Conservation (phyloP, 2,888 invertebrate genomes). For the Nebria salina region DNA sequence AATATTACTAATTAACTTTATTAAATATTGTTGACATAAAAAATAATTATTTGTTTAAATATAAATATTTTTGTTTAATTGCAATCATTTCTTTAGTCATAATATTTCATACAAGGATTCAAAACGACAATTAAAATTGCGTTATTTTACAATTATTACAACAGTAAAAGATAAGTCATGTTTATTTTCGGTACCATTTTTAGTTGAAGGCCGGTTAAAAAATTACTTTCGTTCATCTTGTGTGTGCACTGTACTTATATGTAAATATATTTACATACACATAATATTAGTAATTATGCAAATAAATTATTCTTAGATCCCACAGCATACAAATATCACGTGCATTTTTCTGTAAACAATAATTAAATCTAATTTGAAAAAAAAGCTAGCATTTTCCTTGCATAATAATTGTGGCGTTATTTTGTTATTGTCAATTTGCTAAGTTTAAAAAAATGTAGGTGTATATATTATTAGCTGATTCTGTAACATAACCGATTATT, state of each 20-base stretch:
- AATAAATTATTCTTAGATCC: background rate
- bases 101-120: background rate
- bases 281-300: background rate
- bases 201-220: conserved; percentile 24
- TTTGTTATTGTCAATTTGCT: background rate
- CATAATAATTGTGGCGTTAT: background rate
- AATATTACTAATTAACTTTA: too few relatives aligned
- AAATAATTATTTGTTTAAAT: too few relatives aligned
- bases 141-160: background rate
- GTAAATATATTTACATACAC: background rate
- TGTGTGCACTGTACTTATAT: background rate
- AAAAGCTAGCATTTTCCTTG: background rate
- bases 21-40: too few relatives aligned
- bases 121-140: background rate
- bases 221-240: conserved; percentile 2
- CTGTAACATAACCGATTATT: background rate
- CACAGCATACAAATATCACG: background rate
- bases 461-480: background rate
- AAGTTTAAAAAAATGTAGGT: background rate
- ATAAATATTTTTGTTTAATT: too few relatives aligned
- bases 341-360: background rate
- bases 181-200: conserved; percentile 10
- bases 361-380: background rate
- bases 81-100: background rate
- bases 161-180: conserved; percentile 5